A percentile compares a stretch with the other conserved stretches of the same genome.
phyloP scores from a whole-genome alignment of 2,113 vertebrate species.

The Glaucomys volans region DNA sequence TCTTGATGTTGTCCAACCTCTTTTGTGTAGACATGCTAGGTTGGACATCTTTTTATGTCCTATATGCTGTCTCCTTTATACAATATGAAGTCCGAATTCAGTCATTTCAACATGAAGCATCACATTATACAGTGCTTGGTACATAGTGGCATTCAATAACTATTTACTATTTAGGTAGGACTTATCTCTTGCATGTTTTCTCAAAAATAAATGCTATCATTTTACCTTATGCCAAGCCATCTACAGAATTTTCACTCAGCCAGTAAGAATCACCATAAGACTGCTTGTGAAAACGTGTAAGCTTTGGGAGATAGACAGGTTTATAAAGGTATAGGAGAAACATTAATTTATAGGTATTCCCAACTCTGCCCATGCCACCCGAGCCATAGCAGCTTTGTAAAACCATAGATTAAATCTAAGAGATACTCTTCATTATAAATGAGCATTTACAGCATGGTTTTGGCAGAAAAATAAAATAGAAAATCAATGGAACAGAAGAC shows the following conservation, averaged over 20 bases:
- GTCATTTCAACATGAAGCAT: neutral
- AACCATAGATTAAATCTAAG: neutral
- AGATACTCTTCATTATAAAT: neutral
- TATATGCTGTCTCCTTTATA: neutral
- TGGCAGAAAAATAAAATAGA: no score
- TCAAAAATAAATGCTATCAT: neutral
- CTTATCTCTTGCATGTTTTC: neutral
- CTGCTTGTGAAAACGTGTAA: neutral
- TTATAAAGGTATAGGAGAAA: neutral
- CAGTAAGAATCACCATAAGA: neutral
- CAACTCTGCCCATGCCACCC: neutral
- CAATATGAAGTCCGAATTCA: neutral
- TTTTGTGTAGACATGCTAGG: neutral
- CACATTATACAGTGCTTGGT: neutral
- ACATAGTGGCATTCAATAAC: neutral
- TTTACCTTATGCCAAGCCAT: neutral
- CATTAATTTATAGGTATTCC: neutral
- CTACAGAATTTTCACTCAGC: neutral
- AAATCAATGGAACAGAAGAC: no score
- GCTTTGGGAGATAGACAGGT: neutral
- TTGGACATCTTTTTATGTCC: neutral
- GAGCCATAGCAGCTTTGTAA: neutral
- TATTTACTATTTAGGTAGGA: constrained; percentile 6
- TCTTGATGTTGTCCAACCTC: neutral
- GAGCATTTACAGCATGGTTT: neutral